phyloP scores from a whole-genome alignment of 2,113 vertebrate genomes.

The Okapia johnstoni region DNA sequence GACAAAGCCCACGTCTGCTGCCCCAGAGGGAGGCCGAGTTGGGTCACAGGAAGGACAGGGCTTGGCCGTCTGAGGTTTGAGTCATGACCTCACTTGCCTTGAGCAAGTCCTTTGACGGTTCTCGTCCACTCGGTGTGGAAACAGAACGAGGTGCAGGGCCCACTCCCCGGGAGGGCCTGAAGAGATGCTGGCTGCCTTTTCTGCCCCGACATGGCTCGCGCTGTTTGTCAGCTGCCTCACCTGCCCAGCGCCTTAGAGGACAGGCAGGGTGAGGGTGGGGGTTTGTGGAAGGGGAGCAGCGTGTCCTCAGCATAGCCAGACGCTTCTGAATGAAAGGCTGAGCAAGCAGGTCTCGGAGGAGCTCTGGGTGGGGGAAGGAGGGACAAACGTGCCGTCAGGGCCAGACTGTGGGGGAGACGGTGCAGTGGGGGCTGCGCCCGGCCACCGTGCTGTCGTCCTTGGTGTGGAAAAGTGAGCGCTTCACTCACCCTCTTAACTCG shows the following conservation, averaged over 20 bases:
- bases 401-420: background rate
- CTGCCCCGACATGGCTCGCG: background rate
- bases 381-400: background rate
- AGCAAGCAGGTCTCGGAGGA: accelerated
- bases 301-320: background rate
- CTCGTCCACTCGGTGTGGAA: background rate
- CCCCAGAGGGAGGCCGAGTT: accelerated
- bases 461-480: background rate
- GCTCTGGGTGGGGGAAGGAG: background rate
- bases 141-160: background rate
- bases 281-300: background rate
- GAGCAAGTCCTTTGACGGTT: background rate
- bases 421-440: background rate
- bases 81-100: background rate
- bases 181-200: background rate
- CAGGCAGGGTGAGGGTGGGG: background rate
- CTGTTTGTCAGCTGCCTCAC: background rate
- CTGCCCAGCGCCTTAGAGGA: background rate
- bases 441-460: accelerated
- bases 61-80: accelerated
- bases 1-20: background rate
- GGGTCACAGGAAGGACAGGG: background rate
- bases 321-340: background rate
- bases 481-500: background rate
- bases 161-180: background rate